A percentile compares a stretch with the other conserved stretches of the same genome.
phyloP scores from a whole-genome alignment of 2,888 invertebrate genomes.

The Melinopterus prodromus region DNA sequence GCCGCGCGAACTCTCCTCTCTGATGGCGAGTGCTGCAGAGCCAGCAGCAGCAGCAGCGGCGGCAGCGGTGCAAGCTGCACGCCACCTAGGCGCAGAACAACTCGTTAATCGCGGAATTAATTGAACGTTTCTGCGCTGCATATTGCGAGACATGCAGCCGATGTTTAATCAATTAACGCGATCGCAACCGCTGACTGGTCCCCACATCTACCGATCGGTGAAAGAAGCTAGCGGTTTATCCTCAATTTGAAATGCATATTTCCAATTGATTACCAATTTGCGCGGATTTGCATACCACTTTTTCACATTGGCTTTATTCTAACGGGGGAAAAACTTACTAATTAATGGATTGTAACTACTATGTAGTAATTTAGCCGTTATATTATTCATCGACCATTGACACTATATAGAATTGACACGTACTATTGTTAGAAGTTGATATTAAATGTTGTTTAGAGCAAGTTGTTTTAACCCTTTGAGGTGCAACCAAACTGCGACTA shows the following conservation, averaged over 20 bases:
- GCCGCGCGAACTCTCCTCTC: not conserved
- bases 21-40: not conserved
- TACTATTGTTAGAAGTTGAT: too few relatives aligned
- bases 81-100: slow-evolving; percentile 4
- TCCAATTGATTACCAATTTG: not conserved
- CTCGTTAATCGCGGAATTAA: slow-evolving; percentile 4
- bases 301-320: not conserved
- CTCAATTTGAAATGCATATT: not conserved
- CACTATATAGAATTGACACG: not conserved
- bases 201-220: not conserved
- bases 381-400: not conserved
- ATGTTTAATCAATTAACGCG: not conserved
- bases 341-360: not conserved
- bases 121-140: slow-evolving; percentile 4
- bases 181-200: not conserved
- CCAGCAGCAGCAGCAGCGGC: not conserved
- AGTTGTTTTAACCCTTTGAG: too few relatives aligned
- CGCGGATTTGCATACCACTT: not conserved
- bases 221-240: not conserved
- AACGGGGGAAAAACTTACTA: not conserved
- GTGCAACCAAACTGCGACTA: too few relatives aligned
- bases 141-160: not conserved
- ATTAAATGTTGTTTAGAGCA: too few relatives aligned
- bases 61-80: not conserved
- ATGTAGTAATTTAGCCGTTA: not conserved